A percentile compares a stretch with the other conserved stretches of the same genome.
phyloP scores from a whole-genome alignment of 2,113 vertebrate genomes.

The Podocnemis expansa region DNA sequence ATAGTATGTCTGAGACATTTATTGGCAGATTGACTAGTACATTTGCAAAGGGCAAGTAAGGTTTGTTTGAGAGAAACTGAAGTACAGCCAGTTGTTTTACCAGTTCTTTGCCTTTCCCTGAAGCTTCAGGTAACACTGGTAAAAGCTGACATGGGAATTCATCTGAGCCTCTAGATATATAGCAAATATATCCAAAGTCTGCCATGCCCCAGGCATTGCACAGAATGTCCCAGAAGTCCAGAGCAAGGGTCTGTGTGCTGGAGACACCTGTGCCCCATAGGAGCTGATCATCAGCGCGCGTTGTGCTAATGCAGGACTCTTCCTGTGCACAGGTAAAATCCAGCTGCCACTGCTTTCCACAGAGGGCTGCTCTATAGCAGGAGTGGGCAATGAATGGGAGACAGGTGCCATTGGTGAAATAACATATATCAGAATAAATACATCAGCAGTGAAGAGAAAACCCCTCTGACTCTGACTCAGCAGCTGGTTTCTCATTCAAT shows the following conservation, averaged over 20 bases:
- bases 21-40: background rate
- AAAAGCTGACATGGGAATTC: background rate
- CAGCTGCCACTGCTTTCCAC: background rate
- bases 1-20: background rate
- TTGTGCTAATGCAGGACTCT: background rate
- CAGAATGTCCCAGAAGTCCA: background rate
- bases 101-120: background rate
- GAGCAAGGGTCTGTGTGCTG: background rate
- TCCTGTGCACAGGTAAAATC: background rate
- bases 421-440: background rate
- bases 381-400: background rate
- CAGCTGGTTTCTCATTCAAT: background rate
- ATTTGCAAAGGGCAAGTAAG: background rate
- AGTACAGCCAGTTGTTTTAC: background rate
- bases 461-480: background rate
- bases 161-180: background rate
- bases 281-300: background rate
- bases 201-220: background rate
- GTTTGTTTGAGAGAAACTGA: background rate
- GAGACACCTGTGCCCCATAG: background rate
- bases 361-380: background rate
- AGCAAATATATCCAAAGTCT: background rate
- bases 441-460: background rate
- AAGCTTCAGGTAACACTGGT: rapidly evolving
- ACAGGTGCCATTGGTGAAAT: background rate